These are phyloP conservation scores for Aurelia sp. DNA, from an alignment of 30 jellyfish, hydroid and myxozoan species.

Conservation along the genomic window DNA sequence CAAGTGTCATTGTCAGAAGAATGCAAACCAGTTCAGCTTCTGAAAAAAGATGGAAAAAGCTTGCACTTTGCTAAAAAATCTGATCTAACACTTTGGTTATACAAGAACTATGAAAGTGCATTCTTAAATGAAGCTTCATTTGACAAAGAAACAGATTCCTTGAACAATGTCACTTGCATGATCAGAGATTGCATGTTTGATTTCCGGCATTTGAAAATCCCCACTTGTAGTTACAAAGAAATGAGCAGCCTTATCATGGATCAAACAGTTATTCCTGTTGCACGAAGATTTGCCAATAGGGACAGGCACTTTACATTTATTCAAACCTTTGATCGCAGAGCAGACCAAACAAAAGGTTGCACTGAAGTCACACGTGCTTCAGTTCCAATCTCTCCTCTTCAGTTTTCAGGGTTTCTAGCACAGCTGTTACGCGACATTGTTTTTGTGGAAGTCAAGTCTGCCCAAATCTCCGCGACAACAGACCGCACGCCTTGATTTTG, in stretches of 20 bases:
- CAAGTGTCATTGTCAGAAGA: constrained; percentile 4
- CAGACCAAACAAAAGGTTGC: constrained; percentile 45
- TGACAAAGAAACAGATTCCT: neutral
- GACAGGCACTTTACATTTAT: no score
- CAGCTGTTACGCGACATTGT: no score
- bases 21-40: neutral
- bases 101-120: constrained; percentile 3
- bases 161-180: constrained; percentile 28
- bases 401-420: constrained; percentile 9
- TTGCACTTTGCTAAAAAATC: constrained; percentile 7
- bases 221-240: neutral
- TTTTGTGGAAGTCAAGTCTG: no score
- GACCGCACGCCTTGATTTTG: no score
- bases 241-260: constrained; percentile 12
- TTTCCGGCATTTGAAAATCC: constrained; percentile 5
- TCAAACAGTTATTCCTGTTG: neutral
- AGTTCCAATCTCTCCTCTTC: constrained; percentile 33
- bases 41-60: neutral
- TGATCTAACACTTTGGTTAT: neutral
- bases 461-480: no score
- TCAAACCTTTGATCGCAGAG: constrained; percentile 27
- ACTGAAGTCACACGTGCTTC: constrained; percentile 42
- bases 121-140: neutral
- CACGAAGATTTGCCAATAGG: no score
- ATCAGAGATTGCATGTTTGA: neutral